Evolutionary conservation across 2,888 invertebrate genomes (phyloP), one percentile per base, ranked within the genome.

Genomic region (Drosophila pegasa): DNA sequence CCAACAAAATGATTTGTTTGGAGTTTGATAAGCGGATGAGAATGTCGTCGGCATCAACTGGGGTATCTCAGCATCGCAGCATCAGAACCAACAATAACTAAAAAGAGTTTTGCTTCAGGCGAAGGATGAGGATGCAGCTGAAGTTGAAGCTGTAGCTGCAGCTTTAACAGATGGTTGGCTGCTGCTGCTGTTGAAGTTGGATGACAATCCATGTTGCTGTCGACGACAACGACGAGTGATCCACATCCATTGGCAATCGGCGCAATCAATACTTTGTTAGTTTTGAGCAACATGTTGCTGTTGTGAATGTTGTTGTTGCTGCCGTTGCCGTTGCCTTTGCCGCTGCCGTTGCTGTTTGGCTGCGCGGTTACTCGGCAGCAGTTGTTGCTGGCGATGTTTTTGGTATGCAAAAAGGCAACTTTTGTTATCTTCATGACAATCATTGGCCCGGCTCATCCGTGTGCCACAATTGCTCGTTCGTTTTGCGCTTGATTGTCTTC

Each of bases 1-100:
- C 82, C 75, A 85, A 75, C 85, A 76, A 87, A 85, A 84, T 87
- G 88, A 85, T 80, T 77, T 85, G 80, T 81, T 87, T 87, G 81
- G 62, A 82, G 82, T 87, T 89, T 89, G 89, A 89, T 89, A 87
- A 88, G 86, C 89, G 89, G 88, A 89, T 89, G 89, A 78, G 81
- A 85, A 87, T 88, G 88, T 89, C 89, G 81, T 58, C 68, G 78
- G 71, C 81, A 74, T 64, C 80, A 45, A 78, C 60, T 66, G 68
- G 54, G 47, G 52, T 65, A 80, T 80, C 80, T 52, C 51, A 41
- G 54, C 64, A 78, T 71, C 75, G 70, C 71, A 75, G 73, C 74
- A 71, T 60, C 69, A 63, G 27, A 43, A 66, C 78, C 86, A 79
- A 82, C 89, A 80, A 86, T 75, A 79, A 81, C 81, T 74, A 74